Evolutionary conservation across 1,140 invertebrate genomes (phyloP), one percentile per base, ranked within the genome.

Genomic region (Magallana gigas): DNA sequence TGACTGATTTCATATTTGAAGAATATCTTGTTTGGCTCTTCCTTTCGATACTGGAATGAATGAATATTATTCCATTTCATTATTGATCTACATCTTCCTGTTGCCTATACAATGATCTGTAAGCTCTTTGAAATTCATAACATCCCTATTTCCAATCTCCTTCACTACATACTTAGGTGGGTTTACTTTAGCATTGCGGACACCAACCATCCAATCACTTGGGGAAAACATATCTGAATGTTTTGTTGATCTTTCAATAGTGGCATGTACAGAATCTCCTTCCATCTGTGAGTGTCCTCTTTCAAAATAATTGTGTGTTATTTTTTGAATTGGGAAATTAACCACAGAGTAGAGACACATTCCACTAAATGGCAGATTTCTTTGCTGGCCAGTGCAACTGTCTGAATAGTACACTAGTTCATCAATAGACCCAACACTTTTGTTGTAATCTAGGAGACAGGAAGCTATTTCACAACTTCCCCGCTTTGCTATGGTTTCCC

Each of bases 401-500:
- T 88, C 87, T 64, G 87, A 88, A 68, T 83, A 88, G 58, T 85
- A 86, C 16, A 88, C 68, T 14, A 85, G 16, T 68, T 85, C 84
- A 12, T 88, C 64, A 68, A 68, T 8, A 6, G 64, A 68, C n/a
- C n/a, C 64, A 36, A 68, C 64, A 68, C 60, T 81, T 59, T 56
- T 29, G 64, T 68, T 68, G 64, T 68, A 68, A 8, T 68, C 64
- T n/a, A 68, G 64, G 8, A 68, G 56, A 84, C 84, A 88, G 4
- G 87, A 64, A 58, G 84, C 87, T 29, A 88, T 88, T 58, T 88
- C 84, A 57, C 80, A 83, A 58, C 87, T 88, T 64, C 87, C 84
- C 16, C 84, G 16, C 84, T 85, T 88, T 23, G 84, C 84, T 81
- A 82, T 29, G 8, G 80, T 83, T 71, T 36, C 36, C 36, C 36